Base-by-base conservation (phyloP, 2,888 invertebrate species). In the Ophioninae sp. region DNA sequence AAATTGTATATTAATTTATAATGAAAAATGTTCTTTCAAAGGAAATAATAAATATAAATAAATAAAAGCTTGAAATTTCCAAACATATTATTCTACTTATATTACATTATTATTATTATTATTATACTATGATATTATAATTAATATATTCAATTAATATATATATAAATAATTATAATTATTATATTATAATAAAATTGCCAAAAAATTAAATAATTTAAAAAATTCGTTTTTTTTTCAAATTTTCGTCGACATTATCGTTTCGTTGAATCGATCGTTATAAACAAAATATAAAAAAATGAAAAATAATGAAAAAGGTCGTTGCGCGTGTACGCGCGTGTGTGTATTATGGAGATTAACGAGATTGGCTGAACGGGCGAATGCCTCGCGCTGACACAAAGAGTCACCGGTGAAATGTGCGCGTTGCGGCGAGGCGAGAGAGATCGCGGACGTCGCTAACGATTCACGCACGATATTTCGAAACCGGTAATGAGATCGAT, bases 401-500 rank as follows among this genome's bases (percentile, higher is more conserved):
- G 84, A 75, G 67, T 81, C 76, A 81, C 81, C 79, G 64, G 72
- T 84, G 84, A 84, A 76, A 77, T 79, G 79, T 74, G 73, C 56
- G 69, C 73, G 68, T 68, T 68, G 56, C 76, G 73, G 63, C 76
- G 79, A 73, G 68, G 64, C 79, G 63, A 79, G 73, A 73, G 72
- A 73, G 73, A 79, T 61, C 59, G 67, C 80, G 69, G 64, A 84
- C 73, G 84, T 84, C 84, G 79, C 79, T 79, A 84, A 82, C 84
- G 82, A 84, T 84, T 82, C 79, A 59, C 79, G 76, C 75, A 79
- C 68, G 79, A 82, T 84, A 77, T 78, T 76, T 84, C 79, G 79
- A 84, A 79, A 84, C 82, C 84, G 82, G 82, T 84, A 84, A 84
- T 84, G 84, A 84, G 84, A 84, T 82, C 84, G 82, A 84, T 84